Base-by-base conservation (phyloP, 2,888 invertebrate species). In the Microplitis deprimator region DNA sequence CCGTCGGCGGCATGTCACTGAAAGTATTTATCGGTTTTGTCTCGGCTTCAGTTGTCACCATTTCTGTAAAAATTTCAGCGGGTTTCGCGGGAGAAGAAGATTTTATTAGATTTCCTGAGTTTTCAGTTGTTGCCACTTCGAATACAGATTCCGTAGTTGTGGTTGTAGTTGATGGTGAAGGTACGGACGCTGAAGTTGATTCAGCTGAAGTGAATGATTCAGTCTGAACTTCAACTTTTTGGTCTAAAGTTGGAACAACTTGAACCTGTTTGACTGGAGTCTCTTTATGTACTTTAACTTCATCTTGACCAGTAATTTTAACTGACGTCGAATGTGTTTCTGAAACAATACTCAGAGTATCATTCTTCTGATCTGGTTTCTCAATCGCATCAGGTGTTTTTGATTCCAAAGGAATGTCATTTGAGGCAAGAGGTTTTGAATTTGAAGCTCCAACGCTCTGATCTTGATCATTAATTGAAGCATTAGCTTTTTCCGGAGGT, bases 281-380 rank as follows among this genome's bases (percentile, higher is more conserved):
- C 20, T 29, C 61, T 6, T n/a, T n/a, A 7, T 80, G 75, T 59
- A 83, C 76, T 20, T 82, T 81, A 13, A 83, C 64, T 73, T 84
- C 83, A 16, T 82, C 80, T 17, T 80, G 76, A n/a, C 82, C 83
- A 6, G 83, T 73, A 75, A 83, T 76, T 78, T 84, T 85, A 7
- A 83, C 78, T 1, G 85, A 84, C 6, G 84, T 84, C 7, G 85
- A 82, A 40, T 84, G 83, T 0, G 84, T 84, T 77, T 85, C 83
- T 6, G 82, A 79, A 72, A 80, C 64, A 0, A 81, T 77, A 60
- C 77, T 75, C 79, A 77, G 76, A 5, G 73, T 68, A 10, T 75
- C 40, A 29, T 81, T 73, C 50, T 75, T 17, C n/a, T 74, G 77
- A 1, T 73, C 68, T 73, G 73, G 13, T 50, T 50, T 8, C 13